A percentile compares a stretch with the other conserved stretches of the same genome.
phyloP scores from a whole-genome alignment of 2,797 vertebrate species.

The Eulemur albifrons region DNA sequence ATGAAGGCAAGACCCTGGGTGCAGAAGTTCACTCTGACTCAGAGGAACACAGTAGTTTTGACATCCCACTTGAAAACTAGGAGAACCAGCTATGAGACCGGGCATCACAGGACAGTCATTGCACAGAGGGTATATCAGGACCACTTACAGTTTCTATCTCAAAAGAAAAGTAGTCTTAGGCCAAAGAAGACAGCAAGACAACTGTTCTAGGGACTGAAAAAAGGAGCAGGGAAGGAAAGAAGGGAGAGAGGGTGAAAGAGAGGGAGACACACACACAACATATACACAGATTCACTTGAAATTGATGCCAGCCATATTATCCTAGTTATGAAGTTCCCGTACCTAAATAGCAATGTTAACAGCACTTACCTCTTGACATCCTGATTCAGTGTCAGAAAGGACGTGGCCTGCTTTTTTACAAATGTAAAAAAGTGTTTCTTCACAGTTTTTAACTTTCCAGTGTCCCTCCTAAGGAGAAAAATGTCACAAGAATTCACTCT shows the following conservation, averaged over 20 bases:
- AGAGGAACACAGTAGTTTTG: slow-evolving; percentile 60
- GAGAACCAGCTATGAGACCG: slow-evolving; percentile 65
- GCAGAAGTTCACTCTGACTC: slow-evolving; percentile 44
- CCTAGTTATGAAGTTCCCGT: not conserved
- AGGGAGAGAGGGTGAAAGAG: not conserved
- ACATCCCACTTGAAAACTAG: slow-evolving; percentile 58
- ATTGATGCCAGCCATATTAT: not conserved
- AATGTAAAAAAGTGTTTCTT: slow-evolving; percentile 86
- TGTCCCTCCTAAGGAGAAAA: slow-evolving; percentile 85
- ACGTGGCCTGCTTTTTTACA: slow-evolving; percentile 88
- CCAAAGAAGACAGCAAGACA: slow-evolving; percentile 52
- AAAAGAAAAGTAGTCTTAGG: slow-evolving; percentile 66
- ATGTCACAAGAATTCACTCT: not conserved
- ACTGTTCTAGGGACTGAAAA: not conserved
- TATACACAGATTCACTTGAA: not conserved
- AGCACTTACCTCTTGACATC: slow-evolving; percentile 89
- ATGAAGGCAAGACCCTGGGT: not conserved
- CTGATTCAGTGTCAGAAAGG: slow-evolving; percentile 83
- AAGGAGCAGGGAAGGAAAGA: too few relatives aligned
- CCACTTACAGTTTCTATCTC: slow-evolving; percentile 74
- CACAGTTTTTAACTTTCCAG: slow-evolving; percentile 91
- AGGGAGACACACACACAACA: too few relatives aligned
- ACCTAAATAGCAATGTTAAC: not conserved
- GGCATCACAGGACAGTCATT: slow-evolving; percentile 54
- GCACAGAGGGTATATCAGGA: slow-evolving; percentile 81